Base-by-base conservation (phyloP, 64 coral and sea anemone genomes). In the Pachyseris speciosa region DNA sequence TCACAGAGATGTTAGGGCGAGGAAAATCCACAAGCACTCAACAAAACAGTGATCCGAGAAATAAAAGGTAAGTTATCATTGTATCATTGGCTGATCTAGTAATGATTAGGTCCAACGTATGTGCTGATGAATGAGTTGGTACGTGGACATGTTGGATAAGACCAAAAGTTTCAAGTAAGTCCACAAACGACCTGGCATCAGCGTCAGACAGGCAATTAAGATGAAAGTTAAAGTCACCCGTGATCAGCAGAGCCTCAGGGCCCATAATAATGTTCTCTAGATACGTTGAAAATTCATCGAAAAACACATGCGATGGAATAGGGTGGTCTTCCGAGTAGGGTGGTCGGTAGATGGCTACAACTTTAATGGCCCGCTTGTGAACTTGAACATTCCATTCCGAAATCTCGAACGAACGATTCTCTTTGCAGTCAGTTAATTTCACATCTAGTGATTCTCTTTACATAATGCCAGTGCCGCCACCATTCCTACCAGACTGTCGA, bases 361-460 rank as follows among this genome's bases (percentile, higher is more conserved):
- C 24, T 25, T 72, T 74, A 41, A 84, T 30, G 74, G 64, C 44
- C 20, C 30, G 75, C 7, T 81, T 67, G 39, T 50, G 30, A 24
- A 30, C 32, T n/a, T 7, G 20, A 69, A 91, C 33, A 36, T 34
- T 34, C 78, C 89, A 91, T 61, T 84, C 67, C 43, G 89, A 91
- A 40, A 91, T 84, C 67, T 91, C 89, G 42, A 84, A 84, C 16
- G 89, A 84, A 51, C 36, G 88, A 29, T 83, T 91, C 65, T 91
- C 48, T 16, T 67, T 67, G 49, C 63, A 64, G 37, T 81, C 59
- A 91, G 76, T 44, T 51, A 69, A n/a, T 20, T n/a, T 72, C 5
- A 81, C 76, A 52, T 83, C 83, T n/a, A 91, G 45, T 34, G 60
- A 38, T 15, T 52, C 59, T 36, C 72, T 83, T 16, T 83, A 83